Conservation (phyloP, 92 coral and sea anemone genomes). For the Montipora capitata region DNA sequence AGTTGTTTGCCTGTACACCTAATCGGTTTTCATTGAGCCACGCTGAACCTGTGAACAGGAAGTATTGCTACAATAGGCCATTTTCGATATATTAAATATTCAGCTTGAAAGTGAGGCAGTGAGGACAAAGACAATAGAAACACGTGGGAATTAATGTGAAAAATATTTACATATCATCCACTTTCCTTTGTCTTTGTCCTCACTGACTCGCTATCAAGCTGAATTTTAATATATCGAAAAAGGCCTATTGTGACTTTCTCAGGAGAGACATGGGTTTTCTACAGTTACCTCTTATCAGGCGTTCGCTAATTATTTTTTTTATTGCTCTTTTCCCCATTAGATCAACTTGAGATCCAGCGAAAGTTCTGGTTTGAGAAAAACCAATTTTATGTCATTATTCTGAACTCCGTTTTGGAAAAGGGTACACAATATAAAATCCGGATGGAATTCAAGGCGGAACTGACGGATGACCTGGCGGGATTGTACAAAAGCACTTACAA, state of each 20-base stretch:
- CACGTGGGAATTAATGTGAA: too few species aligned
- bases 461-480: constrained; percentile 78
- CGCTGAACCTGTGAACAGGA: too few species aligned
- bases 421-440: constrained; percentile 56
- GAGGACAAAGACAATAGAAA: too few species aligned
- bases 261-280: not conserved
- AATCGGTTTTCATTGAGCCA: too few species aligned
- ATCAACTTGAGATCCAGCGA: constrained; percentile 28
- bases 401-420: constrained; percentile 63
- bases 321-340: not conserved
- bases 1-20: too few species aligned
- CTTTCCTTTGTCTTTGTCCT: too few species aligned
- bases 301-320: not conserved
- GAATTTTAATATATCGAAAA: too few species aligned
- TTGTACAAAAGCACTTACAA: constrained; percentile 84
- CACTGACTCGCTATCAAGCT: too few species aligned
- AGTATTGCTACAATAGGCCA: too few species aligned
- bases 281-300: not conserved
- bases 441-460: constrained; percentile 76
- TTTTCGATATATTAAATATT: too few species aligned
- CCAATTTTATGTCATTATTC: constrained; percentile 82
- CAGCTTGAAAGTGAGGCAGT: too few species aligned
- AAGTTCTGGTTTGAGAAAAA: constrained; percentile 85
- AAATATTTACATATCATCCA: too few species aligned
- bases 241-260: not conserved